Conservation (phyloP, 2,888 invertebrate genomes). For the Gnatocerus cornutus region DNA sequence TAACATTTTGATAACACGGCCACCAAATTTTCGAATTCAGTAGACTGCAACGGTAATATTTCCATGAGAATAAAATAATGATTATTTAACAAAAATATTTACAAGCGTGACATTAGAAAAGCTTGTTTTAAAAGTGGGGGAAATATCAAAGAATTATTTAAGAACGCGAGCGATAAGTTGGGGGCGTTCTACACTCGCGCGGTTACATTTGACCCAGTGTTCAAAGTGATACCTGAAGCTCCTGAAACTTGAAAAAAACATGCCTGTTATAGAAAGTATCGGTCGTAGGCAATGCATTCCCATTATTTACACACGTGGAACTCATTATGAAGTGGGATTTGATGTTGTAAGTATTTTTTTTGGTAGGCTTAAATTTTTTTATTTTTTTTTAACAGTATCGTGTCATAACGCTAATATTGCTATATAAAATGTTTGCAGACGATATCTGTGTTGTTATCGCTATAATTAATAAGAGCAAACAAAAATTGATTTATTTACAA, state of each 20-base stretch:
- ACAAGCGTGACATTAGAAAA: not conserved
- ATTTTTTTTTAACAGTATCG: not conserved
- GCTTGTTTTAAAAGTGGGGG: slow-evolving; percentile 28
- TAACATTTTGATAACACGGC: not conserved
- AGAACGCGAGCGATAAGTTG: slow-evolving; percentile 28
- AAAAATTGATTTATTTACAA: too few species aligned
- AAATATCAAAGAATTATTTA: slow-evolving; percentile 33
- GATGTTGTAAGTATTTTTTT: slow-evolving; percentile 81
- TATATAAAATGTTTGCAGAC: not conserved
- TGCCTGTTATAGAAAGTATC: slow-evolving; percentile 66
- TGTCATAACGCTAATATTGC: not conserved
- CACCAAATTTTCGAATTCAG: not conserved
- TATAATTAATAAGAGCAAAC: not conserved
- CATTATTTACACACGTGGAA: slow-evolving; percentile 84
- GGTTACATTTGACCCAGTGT: slow-evolving; percentile 12
- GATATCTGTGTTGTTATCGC: not conserved
- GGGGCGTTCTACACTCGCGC: slow-evolving; percentile 26
- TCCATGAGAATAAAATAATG: too few species aligned
- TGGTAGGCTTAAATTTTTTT: not conserved
- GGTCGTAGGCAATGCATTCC: slow-evolving; percentile 81
- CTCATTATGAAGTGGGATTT: slow-evolving; percentile 89
- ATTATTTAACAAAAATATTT: not conserved
- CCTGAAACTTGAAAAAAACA: slow-evolving; percentile 48
- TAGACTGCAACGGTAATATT: too few species aligned
- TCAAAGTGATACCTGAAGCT: slow-evolving; percentile 15